Percentiles rank a stretch among this genome's conserved stretches.
phyloP scores from a whole-genome alignment of 2,113 vertebrate species.

The Peucedramus taeniatus region DNA sequence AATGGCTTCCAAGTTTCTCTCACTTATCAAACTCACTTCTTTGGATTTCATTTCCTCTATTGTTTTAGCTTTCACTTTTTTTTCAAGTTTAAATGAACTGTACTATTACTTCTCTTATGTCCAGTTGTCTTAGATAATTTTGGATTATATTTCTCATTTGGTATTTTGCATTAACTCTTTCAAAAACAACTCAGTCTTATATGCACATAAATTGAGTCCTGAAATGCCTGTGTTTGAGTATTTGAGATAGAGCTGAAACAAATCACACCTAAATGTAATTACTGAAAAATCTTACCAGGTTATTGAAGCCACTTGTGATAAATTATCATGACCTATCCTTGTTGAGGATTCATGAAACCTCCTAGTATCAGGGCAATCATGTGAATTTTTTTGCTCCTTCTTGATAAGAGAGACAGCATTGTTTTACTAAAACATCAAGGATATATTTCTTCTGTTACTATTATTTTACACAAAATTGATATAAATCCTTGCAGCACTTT shows the following conservation, averaged over 20 bases:
- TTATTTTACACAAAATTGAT: neutral
- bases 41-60: neutral
- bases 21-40: neutral
- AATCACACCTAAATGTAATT: neutral
- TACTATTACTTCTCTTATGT: neutral
- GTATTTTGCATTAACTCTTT: neutral
- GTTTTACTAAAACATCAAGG: neutral
- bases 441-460: neutral
- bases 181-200: neutral
- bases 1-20: neutral
- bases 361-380: neutral
- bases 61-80: neutral
- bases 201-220: neutral
- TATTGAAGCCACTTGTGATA: neutral
- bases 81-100: neutral
- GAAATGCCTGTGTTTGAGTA: neutral
- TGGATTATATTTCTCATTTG: neutral
- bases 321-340: neutral
- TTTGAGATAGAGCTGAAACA: neutral
- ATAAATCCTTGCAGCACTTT: neutral
- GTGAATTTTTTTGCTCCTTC: neutral
- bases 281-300: neutral
- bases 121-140: neutral
- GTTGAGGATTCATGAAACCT: neutral
- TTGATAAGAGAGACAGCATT: neutral